Evolutionary conservation across 2,797 vertebrate genomes (phyloP).

Genomic region (Hoplostethus mediterraneus): DNA sequence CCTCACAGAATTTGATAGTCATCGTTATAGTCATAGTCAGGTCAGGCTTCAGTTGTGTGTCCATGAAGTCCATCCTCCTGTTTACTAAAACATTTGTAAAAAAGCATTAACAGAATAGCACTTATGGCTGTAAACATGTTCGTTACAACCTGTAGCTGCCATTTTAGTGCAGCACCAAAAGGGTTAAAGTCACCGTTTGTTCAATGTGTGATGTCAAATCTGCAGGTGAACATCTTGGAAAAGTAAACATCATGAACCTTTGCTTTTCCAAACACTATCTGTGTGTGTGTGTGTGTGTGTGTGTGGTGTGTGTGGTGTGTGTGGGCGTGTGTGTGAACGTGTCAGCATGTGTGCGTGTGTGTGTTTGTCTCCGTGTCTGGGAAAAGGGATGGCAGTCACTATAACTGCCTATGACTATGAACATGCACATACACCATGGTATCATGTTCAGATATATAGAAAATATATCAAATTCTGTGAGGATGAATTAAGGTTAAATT

Average conservation of each 20-base stretch:
- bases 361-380: slow-evolving; percentile 5
- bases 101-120: too few relatives aligned
- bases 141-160: too few relatives aligned
- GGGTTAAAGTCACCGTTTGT: slow-evolving; percentile 52
- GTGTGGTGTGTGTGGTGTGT: slow-evolving; percentile 40
- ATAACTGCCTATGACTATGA: too few relatives aligned
- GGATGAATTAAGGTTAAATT: not conserved
- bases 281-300: slow-evolving; percentile 35
- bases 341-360: not conserved
- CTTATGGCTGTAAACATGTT: too few relatives aligned
- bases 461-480: not conserved
- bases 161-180: slow-evolving; percentile 32
- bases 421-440: not conserved
- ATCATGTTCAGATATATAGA: not conserved
- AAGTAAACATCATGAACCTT: slow-evolving; percentile 72
- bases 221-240: slow-evolving; percentile 36
- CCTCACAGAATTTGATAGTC: not conserved
- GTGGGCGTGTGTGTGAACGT: not conserved
- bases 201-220: slow-evolving; percentile 40
- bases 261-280: slow-evolving; percentile 73
- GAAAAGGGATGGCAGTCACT: not conserved
- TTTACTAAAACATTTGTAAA: too few relatives aligned
- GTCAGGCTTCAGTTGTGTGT: too few relatives aligned
- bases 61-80: too few relatives aligned
- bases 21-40: too few relatives aligned